Percentiles rank a stretch among this genome's conserved stretches.
These are phyloP conservation scores for Himalopsyche kuldschensis DNA, from an alignment of 2,888 invertebrate genomes.

Conservation along the genomic window DNA sequence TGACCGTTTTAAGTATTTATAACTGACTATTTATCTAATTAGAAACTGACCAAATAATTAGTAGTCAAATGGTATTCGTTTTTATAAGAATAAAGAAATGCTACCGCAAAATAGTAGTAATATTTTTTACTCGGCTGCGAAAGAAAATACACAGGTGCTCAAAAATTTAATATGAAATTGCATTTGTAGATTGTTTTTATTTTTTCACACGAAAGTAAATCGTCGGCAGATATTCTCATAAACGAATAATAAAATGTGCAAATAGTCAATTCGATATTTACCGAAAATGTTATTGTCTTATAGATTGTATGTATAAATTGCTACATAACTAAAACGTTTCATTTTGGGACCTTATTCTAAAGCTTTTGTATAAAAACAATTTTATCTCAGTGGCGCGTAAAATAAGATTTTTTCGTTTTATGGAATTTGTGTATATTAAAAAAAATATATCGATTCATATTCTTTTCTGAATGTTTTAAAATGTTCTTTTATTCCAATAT, in stretches of 20 bases:
- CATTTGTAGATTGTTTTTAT: neutral
- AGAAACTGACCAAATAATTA: too few species aligned
- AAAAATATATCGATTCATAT: too few species aligned
- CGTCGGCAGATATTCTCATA: neutral
- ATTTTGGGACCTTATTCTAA: neutral
- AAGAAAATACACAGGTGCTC: neutral
- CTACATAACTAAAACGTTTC: neutral
- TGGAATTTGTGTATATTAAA: too few species aligned
- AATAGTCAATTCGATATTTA: neutral
- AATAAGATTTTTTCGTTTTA: too few species aligned
- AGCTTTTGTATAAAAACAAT: neutral
- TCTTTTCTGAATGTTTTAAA: too few species aligned
- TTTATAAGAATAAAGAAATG: too few species aligned
- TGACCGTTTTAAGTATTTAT: too few species aligned
- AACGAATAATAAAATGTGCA: neutral
- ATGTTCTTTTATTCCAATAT: too few species aligned
- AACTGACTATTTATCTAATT: too few species aligned
- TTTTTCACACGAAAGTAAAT: neutral
- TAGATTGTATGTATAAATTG: neutral
- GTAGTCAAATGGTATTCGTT: too few species aligned
- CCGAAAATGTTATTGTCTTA: neutral
- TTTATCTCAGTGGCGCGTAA: neutral
- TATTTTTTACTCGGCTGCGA: too few species aligned
- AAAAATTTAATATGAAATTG: neutral
- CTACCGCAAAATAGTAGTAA: too few species aligned